phyloP scores from a whole-genome alignment of 2,113 vertebrate genomes.

The Mionectes macconnelli region DNA sequence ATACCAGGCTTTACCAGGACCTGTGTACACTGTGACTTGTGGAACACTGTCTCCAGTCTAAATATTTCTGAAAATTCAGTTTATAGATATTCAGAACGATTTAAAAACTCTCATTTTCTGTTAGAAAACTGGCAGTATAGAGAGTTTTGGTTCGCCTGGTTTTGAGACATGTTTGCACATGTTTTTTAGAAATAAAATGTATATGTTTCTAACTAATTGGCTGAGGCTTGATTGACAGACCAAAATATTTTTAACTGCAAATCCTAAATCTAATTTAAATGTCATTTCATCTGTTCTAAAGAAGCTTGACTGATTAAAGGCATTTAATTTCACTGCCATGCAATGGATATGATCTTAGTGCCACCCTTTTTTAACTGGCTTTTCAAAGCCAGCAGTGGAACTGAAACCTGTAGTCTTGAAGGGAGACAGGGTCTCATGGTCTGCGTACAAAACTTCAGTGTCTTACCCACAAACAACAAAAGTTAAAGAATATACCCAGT shows the following conservation, averaged over 20 bases:
- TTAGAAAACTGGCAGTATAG: not conserved
- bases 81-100: not conserved
- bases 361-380: not conserved
- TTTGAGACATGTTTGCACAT: not conserved
- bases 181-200: slow-evolving; percentile 4
- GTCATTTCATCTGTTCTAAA: slow-evolving; percentile 19
- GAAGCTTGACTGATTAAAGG: slow-evolving; percentile 25
- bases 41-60: not conserved
- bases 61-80: not conserved
- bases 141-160: not conserved
- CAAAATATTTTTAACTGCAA: slow-evolving; percentile 43
- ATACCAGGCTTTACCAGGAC: not conserved
- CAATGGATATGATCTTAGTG: not conserved
- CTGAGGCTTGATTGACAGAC: slow-evolving; percentile 17
- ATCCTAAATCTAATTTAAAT: slow-evolving; percentile 25
- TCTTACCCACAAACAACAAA: not conserved
- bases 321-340: not conserved
- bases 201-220: not conserved
- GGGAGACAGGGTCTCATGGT: not conserved
- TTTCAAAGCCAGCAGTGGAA: not conserved
- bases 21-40: not conserved
- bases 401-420: not conserved
- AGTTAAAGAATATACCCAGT: not conserved
- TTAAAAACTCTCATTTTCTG: not conserved
- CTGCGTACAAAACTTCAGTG: not conserved